Percentiles rank a stretch among this genome's conserved stretches.
Conservation (phyloP, 2,888 invertebrate genomes). For the Eledone cirrhosa region DNA sequence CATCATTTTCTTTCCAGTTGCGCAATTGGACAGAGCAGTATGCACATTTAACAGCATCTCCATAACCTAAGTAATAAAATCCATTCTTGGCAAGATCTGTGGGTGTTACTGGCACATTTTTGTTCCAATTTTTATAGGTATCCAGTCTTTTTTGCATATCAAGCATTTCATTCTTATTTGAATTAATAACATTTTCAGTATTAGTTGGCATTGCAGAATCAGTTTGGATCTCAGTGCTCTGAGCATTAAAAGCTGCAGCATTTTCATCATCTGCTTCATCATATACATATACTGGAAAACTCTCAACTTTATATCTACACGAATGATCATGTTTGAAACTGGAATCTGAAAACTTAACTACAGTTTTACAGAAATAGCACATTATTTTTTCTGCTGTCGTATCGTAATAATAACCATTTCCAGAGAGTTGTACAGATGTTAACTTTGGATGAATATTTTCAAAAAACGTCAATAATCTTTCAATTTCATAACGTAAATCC, state of each 20-base stretch:
- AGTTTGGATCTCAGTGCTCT: too few species aligned
- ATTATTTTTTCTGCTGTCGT: not conserved
- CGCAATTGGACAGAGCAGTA: conserved; percentile 92
- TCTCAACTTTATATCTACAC: not conserved
- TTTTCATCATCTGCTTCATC: not conserved
- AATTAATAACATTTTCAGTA: not conserved
- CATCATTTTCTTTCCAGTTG: conserved; percentile 90
- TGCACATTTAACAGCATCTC: conserved; percentile 90
- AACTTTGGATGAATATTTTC: not conserved
- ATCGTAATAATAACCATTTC: not conserved
- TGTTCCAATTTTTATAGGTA: conserved; percentile 48
- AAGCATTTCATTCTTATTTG: conserved; percentile 32
- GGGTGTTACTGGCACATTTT: conserved; percentile 40
- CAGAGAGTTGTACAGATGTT: not conserved
- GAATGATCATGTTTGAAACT: not conserved
- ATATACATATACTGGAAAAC: not conserved
- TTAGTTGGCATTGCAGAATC: too few species aligned
- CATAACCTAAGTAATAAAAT: conserved; percentile 80
- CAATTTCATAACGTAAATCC: not conserved
- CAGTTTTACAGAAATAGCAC: not conserved
- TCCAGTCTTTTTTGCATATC: conserved; percentile 47
- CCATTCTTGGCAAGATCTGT: conserved; percentile 83
- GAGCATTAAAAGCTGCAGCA: not conserved
- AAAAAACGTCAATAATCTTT: not conserved
- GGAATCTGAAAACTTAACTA: not conserved